Conservation (phyloP, 2,888 invertebrate species). For the Lordiphosa fenestrarum region DNA sequence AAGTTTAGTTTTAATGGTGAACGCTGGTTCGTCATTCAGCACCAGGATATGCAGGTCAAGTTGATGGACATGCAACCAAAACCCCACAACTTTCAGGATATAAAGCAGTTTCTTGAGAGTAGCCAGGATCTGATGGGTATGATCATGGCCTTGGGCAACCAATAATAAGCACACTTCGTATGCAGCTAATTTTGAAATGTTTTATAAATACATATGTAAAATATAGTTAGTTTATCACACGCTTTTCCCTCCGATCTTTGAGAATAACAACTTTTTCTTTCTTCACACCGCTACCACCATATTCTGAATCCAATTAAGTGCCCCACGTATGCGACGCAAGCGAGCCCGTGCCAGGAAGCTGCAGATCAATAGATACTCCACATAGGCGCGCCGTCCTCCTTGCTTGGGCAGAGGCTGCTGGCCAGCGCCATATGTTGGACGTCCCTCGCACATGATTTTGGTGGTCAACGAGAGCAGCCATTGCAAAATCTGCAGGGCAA, state of each 20-base stretch:
- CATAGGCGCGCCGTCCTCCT: slow-evolving; percentile 82
- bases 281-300: slow-evolving; percentile 43
- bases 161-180: background rate
- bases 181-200: slow-evolving; percentile 48
- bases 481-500: slow-evolving; percentile 83
- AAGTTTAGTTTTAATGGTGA: slow-evolving; percentile 12
- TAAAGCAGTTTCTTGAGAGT: slow-evolving; percentile 22
- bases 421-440: slow-evolving; percentile 50
- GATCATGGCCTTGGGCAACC: slow-evolving; percentile 11
- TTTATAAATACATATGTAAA: slow-evolving; percentile 50
- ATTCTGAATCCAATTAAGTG: slow-evolving; percentile 85
- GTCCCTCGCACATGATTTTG: slow-evolving; percentile 86
- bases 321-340: slow-evolving; percentile 83
- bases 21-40: slow-evolving; percentile 3
- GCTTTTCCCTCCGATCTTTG: slow-evolving; percentile 42
- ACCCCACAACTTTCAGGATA: slow-evolving; percentile 12
- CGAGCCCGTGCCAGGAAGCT: slow-evolving; percentile 85
- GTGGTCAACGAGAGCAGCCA: slow-evolving; percentile 88
- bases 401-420: background rate
- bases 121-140: slow-evolving; percentile 44
- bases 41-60: background rate
- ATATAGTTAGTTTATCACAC: slow-evolving; percentile 56
- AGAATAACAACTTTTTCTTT: slow-evolving; percentile 24
- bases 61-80: slow-evolving; percentile 33
- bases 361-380: slow-evolving; percentile 87